Base-by-base conservation (phyloP, 2,113 vertebrate species). In the Actenoides hombroni region DNA sequence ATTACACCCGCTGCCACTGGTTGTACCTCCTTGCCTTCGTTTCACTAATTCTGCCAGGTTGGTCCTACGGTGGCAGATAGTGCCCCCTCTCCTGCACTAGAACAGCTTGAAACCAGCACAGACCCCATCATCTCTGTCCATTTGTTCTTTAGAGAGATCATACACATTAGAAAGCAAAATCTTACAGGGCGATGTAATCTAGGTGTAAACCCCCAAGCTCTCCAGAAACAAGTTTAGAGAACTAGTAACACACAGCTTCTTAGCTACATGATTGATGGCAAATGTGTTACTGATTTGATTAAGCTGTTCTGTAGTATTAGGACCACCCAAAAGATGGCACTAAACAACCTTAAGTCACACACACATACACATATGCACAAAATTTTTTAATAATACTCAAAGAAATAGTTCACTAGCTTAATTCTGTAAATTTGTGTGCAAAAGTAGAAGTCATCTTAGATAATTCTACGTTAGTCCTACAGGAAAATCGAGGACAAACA, bases 261-360 rank as follows among this genome's bases (percentile, higher is more conserved):
- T n/a, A 15, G 25, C 35, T 42, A n/a, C 1, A 10, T 46, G 57
- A 75, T 57, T 25, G 57, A 39, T 46, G 44, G 64, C 39, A 67
- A 11, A 31, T 24, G 33, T 56, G 1, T 4, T 54, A 57, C 31
- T 53, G 61, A 54, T 60, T 68, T 18, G 42, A 68, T 76, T 63
- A 59, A 87, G 26, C 46, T 70, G n/a, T 26, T 94, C 94, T 98
- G 97, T 97, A 98, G 94, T 98, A 92, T 96, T 81, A 94, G 93
- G 88, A 93, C 95, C 83, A 86, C 96, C 97, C 98, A 98, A 98
- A 97, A 98, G 97, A 94, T 97, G 98, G 98, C 97, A 98, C 97
- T 96, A 97, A 96, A 90, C 69, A 96, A 11, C 97, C 88, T 95
- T 90, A 11, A 95, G 93, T 95, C 7, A 6, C 19, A 48, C 33